A percentile compares a stretch with the other conserved stretches of the same genome.
Evolutionary conservation across 2,797 vertebrate species (phyloP).

Genomic region (Lacerta agilis): DNA sequence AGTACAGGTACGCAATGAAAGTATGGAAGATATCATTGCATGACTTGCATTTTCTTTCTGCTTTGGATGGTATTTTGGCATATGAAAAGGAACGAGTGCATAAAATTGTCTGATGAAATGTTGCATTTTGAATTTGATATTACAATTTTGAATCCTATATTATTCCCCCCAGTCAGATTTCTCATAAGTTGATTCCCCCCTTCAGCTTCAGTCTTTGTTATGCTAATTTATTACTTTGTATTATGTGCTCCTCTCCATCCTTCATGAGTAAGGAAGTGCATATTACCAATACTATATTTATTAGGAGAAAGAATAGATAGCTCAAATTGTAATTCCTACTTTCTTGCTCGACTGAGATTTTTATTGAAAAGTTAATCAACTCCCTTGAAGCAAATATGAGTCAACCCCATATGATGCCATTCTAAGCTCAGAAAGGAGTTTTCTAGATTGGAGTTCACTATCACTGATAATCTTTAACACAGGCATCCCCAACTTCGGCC

Average conservation of each 20-base stretch:
- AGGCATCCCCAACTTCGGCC: no score
- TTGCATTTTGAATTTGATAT: slow-evolving; percentile 8
- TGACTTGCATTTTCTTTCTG: not conserved
- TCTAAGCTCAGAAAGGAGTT: not conserved
- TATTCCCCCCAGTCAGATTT: not conserved
- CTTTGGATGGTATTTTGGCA: not conserved
- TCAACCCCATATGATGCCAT: not conserved
- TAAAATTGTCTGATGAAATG: not conserved
- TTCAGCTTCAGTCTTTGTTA: slow-evolving; percentile 31
- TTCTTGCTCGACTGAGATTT: slow-evolving; percentile 6
- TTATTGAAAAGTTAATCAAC: slow-evolving; percentile 3
- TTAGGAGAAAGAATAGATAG: not conserved
- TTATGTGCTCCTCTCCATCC: slow-evolving; percentile 8
- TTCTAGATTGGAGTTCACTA: not conserved
- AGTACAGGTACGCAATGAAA: not conserved
- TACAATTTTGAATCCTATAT: not conserved
- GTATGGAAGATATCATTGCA: not conserved
- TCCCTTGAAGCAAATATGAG: not conserved
- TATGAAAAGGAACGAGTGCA: not conserved
- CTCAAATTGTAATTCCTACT: not conserved
- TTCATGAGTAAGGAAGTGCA: slow-evolving; percentile 6
- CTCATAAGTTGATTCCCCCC: not conserved
- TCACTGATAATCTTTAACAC: not conserved
- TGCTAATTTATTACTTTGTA: slow-evolving; percentile 14
- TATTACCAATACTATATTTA: slow-evolving; percentile 5